Conservation (phyloP, 2,113 vertebrate genomes). For the Martes martes region DNA sequence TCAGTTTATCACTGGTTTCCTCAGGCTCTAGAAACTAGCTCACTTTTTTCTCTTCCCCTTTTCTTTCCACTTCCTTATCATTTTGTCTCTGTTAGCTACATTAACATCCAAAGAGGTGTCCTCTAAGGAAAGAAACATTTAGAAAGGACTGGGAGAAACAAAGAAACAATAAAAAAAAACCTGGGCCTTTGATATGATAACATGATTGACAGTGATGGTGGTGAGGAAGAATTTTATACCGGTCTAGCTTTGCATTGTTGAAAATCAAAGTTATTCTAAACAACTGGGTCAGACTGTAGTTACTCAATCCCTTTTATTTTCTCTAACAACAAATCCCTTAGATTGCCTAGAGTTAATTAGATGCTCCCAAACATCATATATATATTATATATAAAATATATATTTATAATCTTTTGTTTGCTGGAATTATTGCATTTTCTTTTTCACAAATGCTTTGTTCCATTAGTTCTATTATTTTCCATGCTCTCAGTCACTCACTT, state of each 20-base stretch:
- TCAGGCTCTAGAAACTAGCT: neutral
- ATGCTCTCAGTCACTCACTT: neutral
- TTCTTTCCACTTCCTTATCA: neutral
- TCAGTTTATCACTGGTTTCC: neutral
- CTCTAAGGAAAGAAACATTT: neutral
- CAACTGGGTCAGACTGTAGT: neutral
- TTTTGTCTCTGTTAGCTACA: neutral
- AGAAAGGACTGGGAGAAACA: neutral
- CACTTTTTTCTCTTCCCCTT: neutral
- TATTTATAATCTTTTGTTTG: neutral
- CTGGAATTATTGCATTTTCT: constrained; percentile 1
- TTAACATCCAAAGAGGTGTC: constrained; percentile 8
- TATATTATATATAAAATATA: neutral
- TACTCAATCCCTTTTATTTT: neutral
- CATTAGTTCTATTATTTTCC: neutral
- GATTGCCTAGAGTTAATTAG: neutral
- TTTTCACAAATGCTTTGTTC: constrained; percentile 1
- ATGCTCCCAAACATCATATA: constrained; percentile 17
- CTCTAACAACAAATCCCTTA: neutral
- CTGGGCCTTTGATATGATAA: neutral
- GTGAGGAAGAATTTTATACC: neutral
- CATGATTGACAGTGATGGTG: neutral
- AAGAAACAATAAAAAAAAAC: neutral
- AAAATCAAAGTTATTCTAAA: constrained; percentile 41
- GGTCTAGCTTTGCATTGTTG: neutral